Base-by-base conservation (phyloP, 2,888 invertebrate species). In the Oligia fasciuncula region DNA sequence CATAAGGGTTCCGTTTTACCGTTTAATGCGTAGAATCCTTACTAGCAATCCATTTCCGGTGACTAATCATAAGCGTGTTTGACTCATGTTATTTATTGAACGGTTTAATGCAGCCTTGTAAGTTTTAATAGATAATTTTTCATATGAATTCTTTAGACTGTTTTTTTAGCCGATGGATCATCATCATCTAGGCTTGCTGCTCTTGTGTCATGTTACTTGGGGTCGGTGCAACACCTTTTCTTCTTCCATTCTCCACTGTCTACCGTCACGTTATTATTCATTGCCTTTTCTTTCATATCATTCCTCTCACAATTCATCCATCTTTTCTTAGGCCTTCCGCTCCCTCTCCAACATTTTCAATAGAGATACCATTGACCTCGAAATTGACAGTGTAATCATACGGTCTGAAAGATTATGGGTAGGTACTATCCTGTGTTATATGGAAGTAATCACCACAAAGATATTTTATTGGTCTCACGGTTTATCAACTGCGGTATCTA, bases 1-100 rank as follows among this genome's bases (percentile, higher is more conserved):
- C 88, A 84, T 88, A 88, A 83, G 88, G 89, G 88, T 87, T 88
- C 80, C 70, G 63, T 82, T 88, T 85, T 75, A 85, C 85, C 83
- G 60, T 88, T 87, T 83, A 85, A 83, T 73, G 85, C 80, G 79
- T 83, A 81, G 88, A 88, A 88, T 88, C 88, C 88, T 84, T 88
- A 88, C 85, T 88, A 88, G 79, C 77, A 82, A 73, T 82, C 46
- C 76, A 77, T 88, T 88, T 88, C 89, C 88, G 88, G 83, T 88
- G 88, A 88, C 87, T 88, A 88, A 88, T 86, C 83, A 82, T 87
- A 77, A 76, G 82, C 70, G 80, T 63, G 89, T 85, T 88, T 88
- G 88, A 88, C 80, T 87, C 87, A 89, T 81, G 74, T 77, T 81
- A 77, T 86, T 86, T 80, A 77, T 83, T 73, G 65, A 75, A 83